Evolutionary conservation across 2,888 invertebrate species (phyloP), one percentile per base, ranked within the genome.

Genomic region (Ametastegia equiseti): DNA sequence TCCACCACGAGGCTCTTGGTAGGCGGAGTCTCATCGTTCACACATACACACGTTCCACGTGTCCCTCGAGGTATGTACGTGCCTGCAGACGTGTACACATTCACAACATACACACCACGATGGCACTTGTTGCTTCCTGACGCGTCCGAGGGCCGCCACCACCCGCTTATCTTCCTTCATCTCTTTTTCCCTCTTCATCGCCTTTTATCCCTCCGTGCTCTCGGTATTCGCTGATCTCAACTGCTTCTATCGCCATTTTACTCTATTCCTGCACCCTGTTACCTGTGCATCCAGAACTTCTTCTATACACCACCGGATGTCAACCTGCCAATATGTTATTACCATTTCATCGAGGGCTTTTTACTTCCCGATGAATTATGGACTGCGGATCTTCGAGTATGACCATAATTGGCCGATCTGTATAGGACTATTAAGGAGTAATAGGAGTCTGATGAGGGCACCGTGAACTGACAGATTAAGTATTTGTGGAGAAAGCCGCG

Each of bases 101-200:
- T n/a, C n/a, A 5, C 42, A 39, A 60, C 19, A 11, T 42, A 60
- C 42, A 78, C 45, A 27, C 45, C n/a, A 36, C 45, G 30, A 27
- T 11, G 27, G 36, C 78, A 78, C 78, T 57, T 78, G 75, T 75
- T 75, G 75, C 75, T 54, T 36, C 23, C 75, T 54, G 75, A 75
- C 33, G 65, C 65, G 19, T 39, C 39, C 65, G 36, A 39, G 65
- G 65, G 65, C 23, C 65, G 9, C 36, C 54, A n/a, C 33, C 39
- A 36, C 39, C 11, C 36, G 39, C 36, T 19, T 27, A 0, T 71
- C 30, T 71, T n/a, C 27, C 30, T 71, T 15, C 7, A 27, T 30
- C 27, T 11, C 30, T 30, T 15, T 4, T 27, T 7, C 15, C 15
- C 27, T 23, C 39, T 67, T 15, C 19, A 1, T 67, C 39, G 2